These are phyloP conservation scores for rat (Rattus norvegicus) DNA, from an alignment of 2,113 vertebrate genomes.

Conservation along the genomic window DNA sequence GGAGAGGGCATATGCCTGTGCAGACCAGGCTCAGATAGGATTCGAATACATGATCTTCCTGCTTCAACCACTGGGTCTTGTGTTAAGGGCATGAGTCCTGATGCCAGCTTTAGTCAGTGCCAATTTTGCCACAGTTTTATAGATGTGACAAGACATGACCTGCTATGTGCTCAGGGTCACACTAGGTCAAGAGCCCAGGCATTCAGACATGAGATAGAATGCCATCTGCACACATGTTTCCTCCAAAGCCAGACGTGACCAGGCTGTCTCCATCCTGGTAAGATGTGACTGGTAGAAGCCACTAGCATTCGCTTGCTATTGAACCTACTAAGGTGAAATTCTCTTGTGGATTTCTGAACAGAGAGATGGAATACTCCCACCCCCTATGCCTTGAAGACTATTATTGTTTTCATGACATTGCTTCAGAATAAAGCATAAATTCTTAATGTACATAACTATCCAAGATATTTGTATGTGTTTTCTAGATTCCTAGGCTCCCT, in stretches of 20 bases:
- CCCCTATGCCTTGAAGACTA: background rate
- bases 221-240: too few relatives aligned
- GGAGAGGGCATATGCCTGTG: background rate
- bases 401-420: background rate
- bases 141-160: background rate
- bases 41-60: background rate
- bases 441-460: background rate
- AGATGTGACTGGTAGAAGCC: background rate
- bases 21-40: background rate
- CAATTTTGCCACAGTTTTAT: background rate
- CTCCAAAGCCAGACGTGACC: background rate
- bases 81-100: background rate
- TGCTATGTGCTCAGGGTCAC: background rate
- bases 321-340: background rate
- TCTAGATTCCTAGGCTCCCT: background rate
- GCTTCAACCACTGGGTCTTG: background rate
- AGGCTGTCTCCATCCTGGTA: background rate
- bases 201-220: background rate
- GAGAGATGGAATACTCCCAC: background rate
- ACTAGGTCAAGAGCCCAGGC: background rate
- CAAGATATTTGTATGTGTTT: background rate
- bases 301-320: background rate
- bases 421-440: background rate
- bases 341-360: background rate
- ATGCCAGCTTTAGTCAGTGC: background rate